These are phyloP conservation scores for Drymodes brunneopygia DNA, from an alignment of 2,113 vertebrate genomes.

Conservation along the genomic window DNA sequence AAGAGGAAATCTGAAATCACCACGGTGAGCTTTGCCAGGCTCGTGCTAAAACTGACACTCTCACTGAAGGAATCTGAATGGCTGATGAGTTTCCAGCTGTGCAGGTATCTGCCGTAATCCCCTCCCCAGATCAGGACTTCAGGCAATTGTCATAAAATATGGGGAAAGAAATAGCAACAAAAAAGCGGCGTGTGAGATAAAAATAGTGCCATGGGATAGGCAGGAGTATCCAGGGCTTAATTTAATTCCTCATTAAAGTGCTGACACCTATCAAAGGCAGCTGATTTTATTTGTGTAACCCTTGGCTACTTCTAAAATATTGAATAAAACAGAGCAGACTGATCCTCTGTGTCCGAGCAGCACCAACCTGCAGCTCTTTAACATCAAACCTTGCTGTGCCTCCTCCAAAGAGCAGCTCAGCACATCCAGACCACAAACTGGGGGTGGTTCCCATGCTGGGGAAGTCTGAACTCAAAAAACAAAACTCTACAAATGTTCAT, in stretches of 20 bases:
- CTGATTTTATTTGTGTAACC: neutral
- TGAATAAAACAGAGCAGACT: neutral
- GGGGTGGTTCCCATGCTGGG: neutral
- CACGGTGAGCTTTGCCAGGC: neutral
- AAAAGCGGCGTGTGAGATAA: neutral
- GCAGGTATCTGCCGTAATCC: slow-evolving; percentile 21
- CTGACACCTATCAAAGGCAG: slow-evolving; percentile 10
- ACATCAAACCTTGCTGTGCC: neutral
- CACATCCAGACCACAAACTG: neutral
- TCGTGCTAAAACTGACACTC: slow-evolving; percentile 12
- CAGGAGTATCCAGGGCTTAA: neutral
- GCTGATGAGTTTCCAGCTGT: slow-evolving; percentile 40
- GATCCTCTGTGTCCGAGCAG: neutral
- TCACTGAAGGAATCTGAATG: slow-evolving; percentile 42
- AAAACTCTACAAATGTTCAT: neutral
- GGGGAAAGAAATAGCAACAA: neutral
- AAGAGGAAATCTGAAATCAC: slow-evolving; percentile 36
- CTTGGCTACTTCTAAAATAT: neutral
- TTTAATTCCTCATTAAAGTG: slow-evolving; percentile 28
- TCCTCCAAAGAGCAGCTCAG: neutral
- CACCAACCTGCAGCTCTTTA: neutral
- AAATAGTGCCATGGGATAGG: neutral
- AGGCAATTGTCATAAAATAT: slow-evolving; percentile 9
- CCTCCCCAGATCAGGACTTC: slow-evolving; percentile 9
- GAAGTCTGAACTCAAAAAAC: fast-evolving